Evolutionary conservation across 2,113 vertebrate species (phyloP), one percentile per base, ranked within the genome.

Genomic region (Hystrix cristata): DNA sequence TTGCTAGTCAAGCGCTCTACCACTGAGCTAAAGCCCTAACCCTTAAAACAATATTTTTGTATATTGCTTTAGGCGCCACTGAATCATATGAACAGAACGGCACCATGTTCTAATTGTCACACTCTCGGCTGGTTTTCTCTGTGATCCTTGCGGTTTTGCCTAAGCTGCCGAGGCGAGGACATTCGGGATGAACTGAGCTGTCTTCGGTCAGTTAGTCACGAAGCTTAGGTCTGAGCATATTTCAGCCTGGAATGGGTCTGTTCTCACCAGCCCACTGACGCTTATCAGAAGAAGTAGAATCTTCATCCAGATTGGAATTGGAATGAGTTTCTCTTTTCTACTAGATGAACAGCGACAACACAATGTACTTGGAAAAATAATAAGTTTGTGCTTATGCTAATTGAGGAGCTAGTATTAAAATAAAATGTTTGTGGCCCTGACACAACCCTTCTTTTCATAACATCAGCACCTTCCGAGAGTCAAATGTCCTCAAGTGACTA

Each of bases 241-340:
- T 90, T 93, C 76, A 38, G 89, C 43, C 23, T 38, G 67, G 86
- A 89, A 95, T 94, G 92, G 87, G 59, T 87, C 72, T 46, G 81
- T 97, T 72, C 48, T 92, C 84, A 69, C 69, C 94, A 96, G 34
- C 78, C 71, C 71, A 87, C 74, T 59, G 96, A 97, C 8, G 53
- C 29, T 97, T 96, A 97, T 95, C 94, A 95, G 62, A 97, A 91
- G 90, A 92, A 96, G 94, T 65, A 31, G 60, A 96, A 97, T 97
- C 96, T 65, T 74, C 76, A 62, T 81, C 94, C 74, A 95, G 97
- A 97, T 19, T 59, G 11, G 97, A 96, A 72, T 62, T 43, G 51
- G 95, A 93, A 89, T 98, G 98, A 95, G 76, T 95, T 97, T 97
- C 95, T 88, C 97, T 96, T 95, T 97, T 95, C 92, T 97, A 80